phyloP scores from a whole-genome alignment of 1,140 invertebrate species.

The Orchesella cincta region DNA sequence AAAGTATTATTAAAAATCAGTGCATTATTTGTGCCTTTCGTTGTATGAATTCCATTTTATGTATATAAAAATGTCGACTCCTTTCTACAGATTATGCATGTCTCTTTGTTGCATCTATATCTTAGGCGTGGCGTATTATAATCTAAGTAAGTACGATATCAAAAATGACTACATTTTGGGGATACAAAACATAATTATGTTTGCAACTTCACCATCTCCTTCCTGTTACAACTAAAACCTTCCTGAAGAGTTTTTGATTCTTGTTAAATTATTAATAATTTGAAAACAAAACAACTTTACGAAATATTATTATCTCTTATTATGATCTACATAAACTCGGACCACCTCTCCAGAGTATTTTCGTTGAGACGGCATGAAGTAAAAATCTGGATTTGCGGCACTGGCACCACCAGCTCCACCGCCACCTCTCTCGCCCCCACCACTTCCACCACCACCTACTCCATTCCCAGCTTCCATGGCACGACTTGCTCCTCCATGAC shows the following conservation, averaged over 20 bases:
- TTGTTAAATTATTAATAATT: not conserved
- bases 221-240: too few species aligned
- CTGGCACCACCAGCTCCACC: constrained; percentile 35
- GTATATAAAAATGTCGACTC: not conserved
- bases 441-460: constrained; percentile 42
- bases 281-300: not conserved
- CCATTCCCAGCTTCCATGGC: constrained; percentile 55
- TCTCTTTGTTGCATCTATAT: not conserved
- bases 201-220: too few species aligned
- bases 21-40: constrained; percentile 21
- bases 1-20: constrained; percentile 22
- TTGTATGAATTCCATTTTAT: not conserved
- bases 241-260: too few species aligned
- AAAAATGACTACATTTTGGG: constrained; percentile 26
- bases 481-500: constrained; percentile 53
- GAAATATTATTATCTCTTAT: constrained; percentile 55
- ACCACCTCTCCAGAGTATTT: constrained; percentile 91
- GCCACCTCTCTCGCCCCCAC: constrained; percentile 46
- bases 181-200: too few species aligned
- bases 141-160: not conserved
- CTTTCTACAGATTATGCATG: too few species aligned
- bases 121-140: not conserved
- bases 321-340: constrained; percentile 84
- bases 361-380: constrained; percentile 90
- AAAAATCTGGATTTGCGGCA: constrained; percentile 75